phyloP scores from a whole-genome alignment of 1,140 invertebrate species.

The Branchinecta lynchi region DNA sequence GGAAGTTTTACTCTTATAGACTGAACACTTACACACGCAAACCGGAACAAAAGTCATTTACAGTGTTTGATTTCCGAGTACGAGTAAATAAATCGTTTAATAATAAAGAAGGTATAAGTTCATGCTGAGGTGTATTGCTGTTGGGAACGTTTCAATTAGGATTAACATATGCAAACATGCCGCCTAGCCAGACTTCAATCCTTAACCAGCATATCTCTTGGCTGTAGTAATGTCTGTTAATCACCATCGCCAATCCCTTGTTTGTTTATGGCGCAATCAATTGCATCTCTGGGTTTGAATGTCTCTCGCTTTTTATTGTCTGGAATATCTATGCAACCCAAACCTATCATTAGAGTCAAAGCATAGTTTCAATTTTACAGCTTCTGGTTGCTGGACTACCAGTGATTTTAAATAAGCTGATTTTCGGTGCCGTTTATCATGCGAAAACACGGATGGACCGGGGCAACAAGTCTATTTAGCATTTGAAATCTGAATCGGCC shows the following conservation, averaged over 20 bases:
- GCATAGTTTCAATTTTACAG: not conserved
- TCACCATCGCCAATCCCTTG: not conserved
- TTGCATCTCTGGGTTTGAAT: not conserved
- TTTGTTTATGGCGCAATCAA: conserved; percentile 5
- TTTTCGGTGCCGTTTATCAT: not conserved
- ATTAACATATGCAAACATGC: too few species aligned
- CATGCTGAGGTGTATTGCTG: too few species aligned
- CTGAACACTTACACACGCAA: too few species aligned
- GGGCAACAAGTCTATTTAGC: not conserved
- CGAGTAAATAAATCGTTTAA: too few species aligned
- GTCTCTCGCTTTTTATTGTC: conserved; percentile 6
- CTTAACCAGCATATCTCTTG: not conserved
- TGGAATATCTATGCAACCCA: not conserved
- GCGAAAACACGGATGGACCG: not conserved
- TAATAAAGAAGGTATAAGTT: too few species aligned
- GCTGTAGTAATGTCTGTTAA: not conserved
- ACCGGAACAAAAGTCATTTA: too few species aligned
- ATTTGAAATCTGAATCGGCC: too few species aligned
- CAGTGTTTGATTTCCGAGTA: too few species aligned
- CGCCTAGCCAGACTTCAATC: too few species aligned
- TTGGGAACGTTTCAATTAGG: too few species aligned
- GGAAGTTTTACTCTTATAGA: too few species aligned
- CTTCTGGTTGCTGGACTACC: not conserved
- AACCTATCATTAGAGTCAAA: conserved; percentile 4
- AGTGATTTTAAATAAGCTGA: not conserved